Evolutionary conservation across 2,888 invertebrate genomes (phyloP).

Genomic region (Syrphus vitripennis): DNA sequence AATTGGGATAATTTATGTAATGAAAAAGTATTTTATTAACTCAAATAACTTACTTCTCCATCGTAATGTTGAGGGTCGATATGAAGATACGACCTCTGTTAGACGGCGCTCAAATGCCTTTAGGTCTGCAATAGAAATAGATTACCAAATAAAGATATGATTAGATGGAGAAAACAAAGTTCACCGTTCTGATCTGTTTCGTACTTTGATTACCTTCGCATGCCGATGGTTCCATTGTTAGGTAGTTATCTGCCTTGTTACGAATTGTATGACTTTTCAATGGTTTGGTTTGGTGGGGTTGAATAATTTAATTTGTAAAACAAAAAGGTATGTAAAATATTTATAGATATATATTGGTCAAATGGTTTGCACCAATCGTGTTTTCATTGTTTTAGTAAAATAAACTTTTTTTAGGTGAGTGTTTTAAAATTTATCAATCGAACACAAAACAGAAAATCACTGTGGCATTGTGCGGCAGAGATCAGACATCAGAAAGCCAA

Average conservation of each 20-base stretch:
- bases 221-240: conserved; percentile 90
- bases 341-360: not conserved
- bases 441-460: conserved; percentile 6
- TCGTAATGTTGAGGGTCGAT: conserved; percentile 95
- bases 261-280: not conserved
- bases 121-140: conserved; percentile 87
- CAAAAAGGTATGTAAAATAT: not conserved
- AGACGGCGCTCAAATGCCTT: conserved; percentile 98
- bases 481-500: too few species aligned
- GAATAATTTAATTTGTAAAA: not conserved
- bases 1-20: conserved; percentile 71
- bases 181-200: conserved; percentile 53
- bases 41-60: conserved; percentile 93
- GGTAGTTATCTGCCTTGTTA: conserved; percentile 17
- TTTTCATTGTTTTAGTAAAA: conserved; percentile 51
- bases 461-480: not conserved
- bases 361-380: conserved; percentile 18
- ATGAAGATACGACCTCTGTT: conserved; percentile 97
- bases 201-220: conserved; percentile 88
- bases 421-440: not conserved
- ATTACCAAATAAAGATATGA: conserved; percentile 21
- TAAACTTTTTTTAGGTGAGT: not conserved
- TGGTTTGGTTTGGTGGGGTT: not conserved
- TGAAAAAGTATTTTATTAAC: not conserved
- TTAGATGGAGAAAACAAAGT: conserved; percentile 53